Evolutionary conservation across 2,888 invertebrate genomes (phyloP).

Genomic region (Villa cingulata): DNA sequence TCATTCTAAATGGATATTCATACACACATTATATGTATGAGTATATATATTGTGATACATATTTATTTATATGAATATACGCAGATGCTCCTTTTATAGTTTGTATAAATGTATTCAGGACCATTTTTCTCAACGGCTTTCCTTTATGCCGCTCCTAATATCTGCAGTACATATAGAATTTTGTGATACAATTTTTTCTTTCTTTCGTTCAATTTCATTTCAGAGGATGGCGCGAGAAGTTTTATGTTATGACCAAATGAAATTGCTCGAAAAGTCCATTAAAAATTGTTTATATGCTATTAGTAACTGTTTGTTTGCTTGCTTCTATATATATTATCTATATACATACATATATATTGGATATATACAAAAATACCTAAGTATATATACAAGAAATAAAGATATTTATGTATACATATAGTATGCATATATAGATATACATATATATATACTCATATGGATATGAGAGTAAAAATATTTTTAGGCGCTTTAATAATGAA

Average conservation of each 20-base stretch:
- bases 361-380: too few relatives aligned
- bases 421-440: too few relatives aligned
- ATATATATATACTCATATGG: too few relatives aligned
- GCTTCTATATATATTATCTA: too few relatives aligned
- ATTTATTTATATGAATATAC: background rate
- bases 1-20: background rate
- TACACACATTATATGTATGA: conserved; percentile 1
- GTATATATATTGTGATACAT: background rate
- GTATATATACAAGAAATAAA: too few relatives aligned
- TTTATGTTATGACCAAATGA: conserved; percentile 17
- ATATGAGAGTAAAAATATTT: too few relatives aligned
- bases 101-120: background rate
- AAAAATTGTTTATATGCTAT: conserved; percentile 17
- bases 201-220: conserved; percentile 2
- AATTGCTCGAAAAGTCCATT: conserved; percentile 18
- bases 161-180: too few relatives aligned
- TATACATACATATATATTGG: too few relatives aligned
- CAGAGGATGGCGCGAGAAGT: conserved; percentile 8
- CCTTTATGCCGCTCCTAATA: background rate
- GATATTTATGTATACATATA: too few relatives aligned
- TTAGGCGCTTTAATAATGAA: too few relatives aligned
- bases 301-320: conserved; percentile 8
- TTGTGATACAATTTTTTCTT: conserved; percentile 2
- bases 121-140: conserved; percentile 1
- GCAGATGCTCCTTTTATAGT: background rate